A percentile compares a stretch with the other conserved stretches of the same genome.
Evolutionary conservation across 2,113 vertebrate species (phyloP).

Genomic region (Ploceus nigricollis): DNA sequence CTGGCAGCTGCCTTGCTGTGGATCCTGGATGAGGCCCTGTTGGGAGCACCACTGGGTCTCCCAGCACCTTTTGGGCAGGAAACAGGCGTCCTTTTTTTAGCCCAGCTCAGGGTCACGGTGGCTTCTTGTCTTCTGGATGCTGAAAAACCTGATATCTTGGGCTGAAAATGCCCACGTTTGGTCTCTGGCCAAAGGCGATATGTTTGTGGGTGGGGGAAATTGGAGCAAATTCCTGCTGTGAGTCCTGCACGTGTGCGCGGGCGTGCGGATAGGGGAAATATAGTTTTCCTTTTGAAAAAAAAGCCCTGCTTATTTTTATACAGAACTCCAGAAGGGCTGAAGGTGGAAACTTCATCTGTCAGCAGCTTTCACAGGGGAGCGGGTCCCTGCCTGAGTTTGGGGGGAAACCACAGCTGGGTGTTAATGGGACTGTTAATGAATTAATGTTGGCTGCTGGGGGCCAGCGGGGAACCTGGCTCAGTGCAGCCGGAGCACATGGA

Average conservation of each 20-base stretch:
- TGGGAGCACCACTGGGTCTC: not conserved
- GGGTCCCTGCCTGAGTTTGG: conserved; percentile 55
- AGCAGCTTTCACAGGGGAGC: conserved; percentile 57
- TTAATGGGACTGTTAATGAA: conserved; percentile 69
- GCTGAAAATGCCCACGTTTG: conserved; percentile 34
- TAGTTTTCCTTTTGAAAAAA: conserved; percentile 50
- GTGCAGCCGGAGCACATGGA: not conserved
- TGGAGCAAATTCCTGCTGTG: conserved; percentile 50
- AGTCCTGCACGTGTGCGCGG: conserved; percentile 19
- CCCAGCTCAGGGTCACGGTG: not conserved
- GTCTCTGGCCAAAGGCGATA: conserved; percentile 30
- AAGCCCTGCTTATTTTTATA: conserved; percentile 55
- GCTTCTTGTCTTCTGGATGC: not conserved
- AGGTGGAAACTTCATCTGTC: conserved; percentile 65
- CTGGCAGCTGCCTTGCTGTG: not conserved
- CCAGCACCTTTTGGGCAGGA: not conserved
- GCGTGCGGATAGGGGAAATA: conserved; percentile 29
- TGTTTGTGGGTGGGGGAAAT: conserved; percentile 64
- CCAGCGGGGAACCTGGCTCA: not conserved
- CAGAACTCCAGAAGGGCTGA: conserved; percentile 48
- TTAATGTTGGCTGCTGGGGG: conserved; percentile 57
- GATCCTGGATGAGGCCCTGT: not conserved
- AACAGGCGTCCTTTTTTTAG: fast-evolving
- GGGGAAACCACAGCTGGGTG: conserved; percentile 67
- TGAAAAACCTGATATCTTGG: not conserved